Base-by-base conservation (phyloP, 2,113 vertebrate genomes). In the Nerophis lumbriciformis region DNA sequence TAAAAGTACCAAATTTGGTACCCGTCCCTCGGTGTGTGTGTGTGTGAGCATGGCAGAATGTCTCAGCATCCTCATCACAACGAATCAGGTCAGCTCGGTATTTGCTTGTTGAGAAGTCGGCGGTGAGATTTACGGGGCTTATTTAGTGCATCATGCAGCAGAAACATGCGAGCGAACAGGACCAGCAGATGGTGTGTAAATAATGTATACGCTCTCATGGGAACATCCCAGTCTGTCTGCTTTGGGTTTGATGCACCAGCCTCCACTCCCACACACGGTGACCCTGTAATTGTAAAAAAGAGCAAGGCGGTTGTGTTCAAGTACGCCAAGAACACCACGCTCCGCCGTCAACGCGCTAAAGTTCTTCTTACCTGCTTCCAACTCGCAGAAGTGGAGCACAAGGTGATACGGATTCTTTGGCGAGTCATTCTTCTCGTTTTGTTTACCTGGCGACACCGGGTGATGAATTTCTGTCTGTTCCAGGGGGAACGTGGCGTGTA, bases 261-360 rank as follows among this genome's bases (percentile, higher is more conserved):
- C 16, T 21, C n/a, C 38, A 57, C 55, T 57, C 55, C 55, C 55
- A 57, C 55, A 21, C 55, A 44, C n/a, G 9, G n/a, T 44, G 55
- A 57, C 55, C 55, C 55, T 57, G 55, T 42, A 57, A 42, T 57
- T 57, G 55, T 57, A 57, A 57, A 28, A 19, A 57, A 13, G 55
- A 57, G 38, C 55, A 57, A 57, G 44, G 16, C 16, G 55, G 12
- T 44, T 28, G 39, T 12, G 5, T 57, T 45, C 55, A 57, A 38
- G 7, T 57, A 4, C 19, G 55, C 38, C 55, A 21, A 57, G 55
- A 57, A 57, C 38, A 57, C 44, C 16, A 57, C 21, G 38, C 44
- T 44, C 55, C 55, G 55, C 44, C 38, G 44, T 44, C 54, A 8
- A 57, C 39, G 45, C 19, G 16, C 14, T 16, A n/a, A 56, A 44